These are phyloP conservation scores for Apodemus agrarius DNA, from an alignment of 2,797 vertebrate genomes.

Conservation along the genomic window DNA sequence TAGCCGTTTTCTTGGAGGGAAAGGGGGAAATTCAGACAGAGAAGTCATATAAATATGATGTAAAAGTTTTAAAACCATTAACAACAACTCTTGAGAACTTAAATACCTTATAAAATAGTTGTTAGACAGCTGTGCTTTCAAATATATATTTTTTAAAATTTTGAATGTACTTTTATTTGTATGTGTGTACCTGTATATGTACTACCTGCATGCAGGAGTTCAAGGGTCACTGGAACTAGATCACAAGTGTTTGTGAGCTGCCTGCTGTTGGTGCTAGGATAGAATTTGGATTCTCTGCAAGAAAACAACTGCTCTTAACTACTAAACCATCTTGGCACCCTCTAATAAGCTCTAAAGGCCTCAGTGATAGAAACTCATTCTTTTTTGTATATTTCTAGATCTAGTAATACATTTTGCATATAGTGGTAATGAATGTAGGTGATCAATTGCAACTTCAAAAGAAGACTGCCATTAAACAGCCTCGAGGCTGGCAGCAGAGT, in stretches of 20 bases:
- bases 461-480: background rate
- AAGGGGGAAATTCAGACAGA: conserved; percentile 23
- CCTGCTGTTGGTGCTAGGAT: background rate
- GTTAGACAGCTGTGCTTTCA: conserved; percentile 20
- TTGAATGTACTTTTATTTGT: background rate
- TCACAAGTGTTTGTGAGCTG: background rate
- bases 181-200: background rate
- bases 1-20: conserved; percentile 13
- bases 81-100: background rate
- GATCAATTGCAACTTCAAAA: background rate
- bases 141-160: conserved; percentile 13
- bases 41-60: conserved; percentile 29
- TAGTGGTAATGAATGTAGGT: conserved; percentile 25
- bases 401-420: background rate
- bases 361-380: conserved; percentile 38
- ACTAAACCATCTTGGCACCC: background rate
- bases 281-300: background rate
- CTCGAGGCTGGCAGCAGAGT: background rate
- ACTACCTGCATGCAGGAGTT: background rate
- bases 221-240: background rate
- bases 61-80: conserved; percentile 29
- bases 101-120: conserved; percentile 31
- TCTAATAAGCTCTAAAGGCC: background rate
- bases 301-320: background rate
- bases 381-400: conserved; percentile 21